Evolutionary conservation across 2,113 vertebrate genomes (phyloP), one percentile per base, ranked within the genome.

Genomic region (Athene cunicularia): DNA sequence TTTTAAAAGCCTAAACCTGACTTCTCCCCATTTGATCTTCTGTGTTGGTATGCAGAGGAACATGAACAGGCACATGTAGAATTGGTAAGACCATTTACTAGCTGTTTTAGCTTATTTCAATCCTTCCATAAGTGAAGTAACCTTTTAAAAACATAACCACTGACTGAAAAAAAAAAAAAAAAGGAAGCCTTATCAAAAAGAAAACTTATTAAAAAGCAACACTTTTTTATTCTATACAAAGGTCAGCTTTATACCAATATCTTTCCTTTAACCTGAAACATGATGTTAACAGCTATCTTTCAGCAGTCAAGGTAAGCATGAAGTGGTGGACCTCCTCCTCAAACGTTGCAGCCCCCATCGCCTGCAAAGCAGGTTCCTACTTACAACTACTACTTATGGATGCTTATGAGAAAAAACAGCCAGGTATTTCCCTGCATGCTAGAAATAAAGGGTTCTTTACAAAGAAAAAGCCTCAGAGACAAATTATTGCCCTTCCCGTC

Each of bases 271-370:
- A 89, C 75, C 30, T 17, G 3, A 86, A 81, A 52, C 10, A 16
- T 26, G 21, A 60, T 17, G 43, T 68, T 68, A 60, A 64, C 39
- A 64, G 43, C 23, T 49, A 59, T 41, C 50, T 86, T 79, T 11
- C 37, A 68, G 15, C 26, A 63, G 43, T 39, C 35, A 77, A 53
- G 27, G 26, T 35, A 68, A 76, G 19, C 23, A 43, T 6, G 23
- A 63, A 73, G 32, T 7, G 8, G 45, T 26, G 7, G 59, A 53
- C 21, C 7, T 68, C 47, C 20, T 56, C n/a, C 35, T 13, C 2
- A 2, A 80, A 30, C 0, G 0, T 27, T 88, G 24, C 35, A 66
- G 63, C 16, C 16, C 37, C 39, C 28, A 43, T 3, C 5, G 4
- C 41, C 32, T 58, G 35, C 45, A 73, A 79, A 79, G 32, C 13